phyloP scores from a whole-genome alignment of 2,113 vertebrate genomes.

The Baryphthengus martii region DNA sequence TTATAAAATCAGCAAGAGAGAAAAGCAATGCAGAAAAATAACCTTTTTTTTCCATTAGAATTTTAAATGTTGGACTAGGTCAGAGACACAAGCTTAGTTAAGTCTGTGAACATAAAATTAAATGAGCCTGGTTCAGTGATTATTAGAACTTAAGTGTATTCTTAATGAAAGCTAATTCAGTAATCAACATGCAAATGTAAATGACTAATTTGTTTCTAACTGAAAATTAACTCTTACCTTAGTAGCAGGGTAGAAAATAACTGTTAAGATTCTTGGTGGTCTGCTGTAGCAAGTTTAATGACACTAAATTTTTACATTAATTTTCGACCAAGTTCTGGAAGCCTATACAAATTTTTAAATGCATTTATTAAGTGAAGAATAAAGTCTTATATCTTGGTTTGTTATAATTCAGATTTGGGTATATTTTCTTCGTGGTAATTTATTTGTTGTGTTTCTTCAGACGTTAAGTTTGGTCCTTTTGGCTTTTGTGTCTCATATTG shows the following conservation, averaged over 20 bases:
- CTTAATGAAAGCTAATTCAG: slow-evolving; percentile 99
- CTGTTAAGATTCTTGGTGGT: slow-evolving; percentile 7
- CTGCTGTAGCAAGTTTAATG: slow-evolving; percentile 25
- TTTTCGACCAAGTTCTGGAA: neutral
- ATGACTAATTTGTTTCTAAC: slow-evolving; percentile 91
- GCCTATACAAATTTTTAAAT: neutral
- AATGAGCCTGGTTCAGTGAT: slow-evolving; percentile 89
- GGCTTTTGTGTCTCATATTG: neutral
- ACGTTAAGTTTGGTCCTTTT: neutral
- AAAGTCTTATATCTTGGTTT: neutral
- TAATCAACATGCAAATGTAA: slow-evolving; percentile 98
- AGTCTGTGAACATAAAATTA: slow-evolving; percentile 94
- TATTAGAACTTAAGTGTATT: slow-evolving; percentile 95
- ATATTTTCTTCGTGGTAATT: neutral
- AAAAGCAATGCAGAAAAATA: slow-evolving; percentile 52
- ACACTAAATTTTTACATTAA: neutral
- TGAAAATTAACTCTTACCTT: slow-evolving; percentile 94
- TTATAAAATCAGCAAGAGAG: slow-evolving; percentile 74
- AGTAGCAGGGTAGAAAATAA: slow-evolving; percentile 78
- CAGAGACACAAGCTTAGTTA: slow-evolving; percentile 88
- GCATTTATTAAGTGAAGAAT: neutral
- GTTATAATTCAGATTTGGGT: neutral
- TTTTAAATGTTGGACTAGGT: slow-evolving; percentile 86
- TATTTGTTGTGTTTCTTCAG: neutral
- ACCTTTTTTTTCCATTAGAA: slow-evolving; percentile 75